These are phyloP conservation scores for Hemiprocne comata DNA, from an alignment of 2,113 vertebrate genomes.

Conservation along the genomic window DNA sequence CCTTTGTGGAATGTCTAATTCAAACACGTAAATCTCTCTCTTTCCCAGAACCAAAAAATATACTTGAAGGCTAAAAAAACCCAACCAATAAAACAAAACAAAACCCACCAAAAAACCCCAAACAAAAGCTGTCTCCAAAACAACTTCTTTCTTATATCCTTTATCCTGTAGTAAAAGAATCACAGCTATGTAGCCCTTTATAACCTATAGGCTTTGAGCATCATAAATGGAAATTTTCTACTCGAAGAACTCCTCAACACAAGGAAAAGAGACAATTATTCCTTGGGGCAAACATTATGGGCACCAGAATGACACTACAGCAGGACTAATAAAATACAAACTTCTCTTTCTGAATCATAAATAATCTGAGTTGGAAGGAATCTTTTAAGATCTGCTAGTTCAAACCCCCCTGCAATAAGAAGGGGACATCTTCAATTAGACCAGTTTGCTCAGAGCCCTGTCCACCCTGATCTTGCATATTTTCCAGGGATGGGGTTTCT, in stretches of 20 bases:
- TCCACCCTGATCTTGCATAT: no score
- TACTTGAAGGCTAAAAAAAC: background rate
- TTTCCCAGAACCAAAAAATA: background rate
- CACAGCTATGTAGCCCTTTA: background rate
- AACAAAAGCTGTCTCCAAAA: background rate
- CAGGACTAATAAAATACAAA: background rate
- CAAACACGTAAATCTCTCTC: background rate
- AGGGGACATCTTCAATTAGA: no score
- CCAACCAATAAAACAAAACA: background rate
- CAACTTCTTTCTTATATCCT: fast-evolving
- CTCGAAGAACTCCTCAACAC: background rate
- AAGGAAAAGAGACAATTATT: background rate
- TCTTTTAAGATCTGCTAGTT: no score
- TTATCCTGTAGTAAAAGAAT: background rate
- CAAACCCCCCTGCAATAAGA: no score
- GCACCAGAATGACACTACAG: background rate
- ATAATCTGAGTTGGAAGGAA: no score
- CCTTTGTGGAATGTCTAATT: background rate
- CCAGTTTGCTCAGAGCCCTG: no score
- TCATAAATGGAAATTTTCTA: background rate
- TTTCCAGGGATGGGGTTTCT: no score
- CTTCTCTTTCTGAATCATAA: background rate
- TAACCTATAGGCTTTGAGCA: background rate
- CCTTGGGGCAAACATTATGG: background rate
- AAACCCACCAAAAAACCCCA: background rate